These are phyloP conservation scores for Tenthredo scrophulariae DNA, from an alignment of 2,888 invertebrate genomes.

Conservation along the genomic window DNA sequence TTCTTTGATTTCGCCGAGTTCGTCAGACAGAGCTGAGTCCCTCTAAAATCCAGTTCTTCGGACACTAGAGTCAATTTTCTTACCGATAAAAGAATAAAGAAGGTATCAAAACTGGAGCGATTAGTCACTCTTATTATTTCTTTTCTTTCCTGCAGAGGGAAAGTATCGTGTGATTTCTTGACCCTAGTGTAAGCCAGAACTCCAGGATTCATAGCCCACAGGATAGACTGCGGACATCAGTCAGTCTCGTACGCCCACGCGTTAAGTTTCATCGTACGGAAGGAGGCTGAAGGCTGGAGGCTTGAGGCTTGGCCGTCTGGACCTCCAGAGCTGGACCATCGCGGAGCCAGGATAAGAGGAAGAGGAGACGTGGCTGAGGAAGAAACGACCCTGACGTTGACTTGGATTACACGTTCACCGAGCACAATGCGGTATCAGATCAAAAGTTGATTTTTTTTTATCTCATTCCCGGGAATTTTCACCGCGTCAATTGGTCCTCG, in stretches of 20 bases:
- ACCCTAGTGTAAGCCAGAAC: background rate
- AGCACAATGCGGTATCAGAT: conserved; percentile 60
- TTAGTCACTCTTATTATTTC: background rate
- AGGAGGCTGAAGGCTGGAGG: conserved; percentile 40
- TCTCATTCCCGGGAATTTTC: conserved; percentile 16
- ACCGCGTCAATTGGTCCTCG: conserved; percentile 28
- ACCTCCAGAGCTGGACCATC: conserved; percentile 56
- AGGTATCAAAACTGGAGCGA: background rate
- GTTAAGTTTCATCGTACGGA: conserved; percentile 54
- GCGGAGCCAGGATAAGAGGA: conserved; percentile 51
- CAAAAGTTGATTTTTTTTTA: conserved; percentile 4
- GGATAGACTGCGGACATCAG: conserved; percentile 52
- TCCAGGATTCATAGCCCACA: conserved; percentile 42
- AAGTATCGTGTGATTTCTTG: conserved; percentile 33
- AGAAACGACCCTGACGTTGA: conserved; percentile 59
- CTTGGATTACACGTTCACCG: conserved; percentile 63
- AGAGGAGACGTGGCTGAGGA: conserved; percentile 51
- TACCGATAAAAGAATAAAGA: background rate
- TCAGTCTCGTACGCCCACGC: conserved; percentile 55
- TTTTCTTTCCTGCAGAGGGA: too few species aligned
- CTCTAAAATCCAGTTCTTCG: too few species aligned
- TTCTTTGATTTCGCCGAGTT: too few species aligned
- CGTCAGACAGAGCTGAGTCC: too few species aligned
- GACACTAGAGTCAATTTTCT: background rate
- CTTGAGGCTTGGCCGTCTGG: conserved; percentile 41